These are phyloP conservation scores for Squalus acanthias DNA, from an alignment of 2,797 vertebrate genomes.

Conservation along the genomic window DNA sequence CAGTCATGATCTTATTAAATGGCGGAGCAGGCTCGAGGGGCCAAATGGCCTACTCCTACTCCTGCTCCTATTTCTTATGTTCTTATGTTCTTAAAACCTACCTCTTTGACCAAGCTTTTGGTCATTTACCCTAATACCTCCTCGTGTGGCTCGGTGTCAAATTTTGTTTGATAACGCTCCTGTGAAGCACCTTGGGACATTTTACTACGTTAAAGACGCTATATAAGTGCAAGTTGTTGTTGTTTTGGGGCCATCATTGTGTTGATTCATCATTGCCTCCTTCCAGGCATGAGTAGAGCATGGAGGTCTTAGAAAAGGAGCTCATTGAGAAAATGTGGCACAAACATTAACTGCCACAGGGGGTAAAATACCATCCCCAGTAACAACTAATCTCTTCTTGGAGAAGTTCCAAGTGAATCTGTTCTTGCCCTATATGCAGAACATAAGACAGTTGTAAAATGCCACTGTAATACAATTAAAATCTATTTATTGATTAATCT, in stretches of 20 bases:
- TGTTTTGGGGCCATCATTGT: not conserved
- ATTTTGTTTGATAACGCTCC: too few relatives aligned
- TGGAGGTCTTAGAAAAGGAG: not conserved
- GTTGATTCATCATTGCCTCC: not conserved
- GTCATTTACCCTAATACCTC: too few relatives aligned
- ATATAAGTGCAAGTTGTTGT: too few relatives aligned
- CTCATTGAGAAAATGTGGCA: not conserved
- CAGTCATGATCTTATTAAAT: too few relatives aligned
- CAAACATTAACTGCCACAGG: not conserved
- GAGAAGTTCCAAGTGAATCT: not conserved
- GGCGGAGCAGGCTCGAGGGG: too few relatives aligned
- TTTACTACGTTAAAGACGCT: too few relatives aligned
- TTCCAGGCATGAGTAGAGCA: not conserved
- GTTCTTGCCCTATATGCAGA: not conserved
- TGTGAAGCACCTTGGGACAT: too few relatives aligned
- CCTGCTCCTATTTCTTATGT: too few relatives aligned
- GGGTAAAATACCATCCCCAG: not conserved
- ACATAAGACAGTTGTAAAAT: not conserved
- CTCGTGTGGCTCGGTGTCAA: too few relatives aligned
- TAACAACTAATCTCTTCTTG: not conserved
- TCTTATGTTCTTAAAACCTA: too few relatives aligned
- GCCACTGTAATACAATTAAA: not conserved
- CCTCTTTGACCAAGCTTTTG: too few relatives aligned
- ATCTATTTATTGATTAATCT: slow-evolving; percentile 1
- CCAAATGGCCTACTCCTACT: too few relatives aligned